phyloP scores from a whole-genome alignment of 2,888 invertebrate genomes.

The Caradrina kadenii region DNA sequence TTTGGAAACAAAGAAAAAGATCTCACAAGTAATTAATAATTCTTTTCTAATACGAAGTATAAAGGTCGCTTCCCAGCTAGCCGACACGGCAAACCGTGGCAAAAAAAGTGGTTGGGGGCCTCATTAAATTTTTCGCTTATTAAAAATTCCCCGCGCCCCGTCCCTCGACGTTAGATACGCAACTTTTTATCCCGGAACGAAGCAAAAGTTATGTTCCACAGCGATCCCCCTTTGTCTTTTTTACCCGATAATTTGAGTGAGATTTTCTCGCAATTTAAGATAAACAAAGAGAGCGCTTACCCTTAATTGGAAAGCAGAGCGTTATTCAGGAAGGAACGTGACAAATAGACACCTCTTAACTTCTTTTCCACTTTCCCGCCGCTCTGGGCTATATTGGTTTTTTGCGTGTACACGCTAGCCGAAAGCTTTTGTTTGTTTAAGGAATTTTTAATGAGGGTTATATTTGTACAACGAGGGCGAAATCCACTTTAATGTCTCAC shows the following conservation, averaged over 20 bases:
- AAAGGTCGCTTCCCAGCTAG: conserved; percentile 71
- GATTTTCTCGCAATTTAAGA: conserved; percentile 91
- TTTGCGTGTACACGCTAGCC: conserved; percentile 82
- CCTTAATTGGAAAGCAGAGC: conserved; percentile 91
- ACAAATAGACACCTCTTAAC: conserved; percentile 91
- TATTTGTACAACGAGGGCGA: conserved; percentile 64
- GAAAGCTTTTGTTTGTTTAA: conserved; percentile 87
- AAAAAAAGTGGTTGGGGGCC: conserved; percentile 80
- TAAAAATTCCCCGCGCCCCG: conserved; percentile 89
- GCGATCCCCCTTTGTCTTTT: conserved; percentile 87
- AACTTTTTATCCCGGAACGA: conserved; percentile 87
- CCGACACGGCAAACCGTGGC: conserved; percentile 82
- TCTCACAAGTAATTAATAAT: conserved; percentile 70
- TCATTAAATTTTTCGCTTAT: conserved; percentile 91
- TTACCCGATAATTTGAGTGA: conserved; percentile 90
- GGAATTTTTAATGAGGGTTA: conserved; percentile 84
- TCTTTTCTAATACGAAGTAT: conserved; percentile 70
- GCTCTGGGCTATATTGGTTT: conserved; percentile 87
- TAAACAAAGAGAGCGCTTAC: conserved; percentile 91
- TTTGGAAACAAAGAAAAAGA: conserved; percentile 55
- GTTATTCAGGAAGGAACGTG: conserved; percentile 90
- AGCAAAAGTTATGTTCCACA: conserved; percentile 87
- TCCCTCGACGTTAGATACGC: conserved; percentile 84
- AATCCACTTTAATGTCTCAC: conserved; percentile 62
- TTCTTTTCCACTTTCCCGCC: conserved; percentile 89